A percentile compares a stretch with the other conserved stretches of the same genome.
phyloP scores from a whole-genome alignment of 2,797 vertebrate genomes.

The Enteromius trimaculatus region DNA sequence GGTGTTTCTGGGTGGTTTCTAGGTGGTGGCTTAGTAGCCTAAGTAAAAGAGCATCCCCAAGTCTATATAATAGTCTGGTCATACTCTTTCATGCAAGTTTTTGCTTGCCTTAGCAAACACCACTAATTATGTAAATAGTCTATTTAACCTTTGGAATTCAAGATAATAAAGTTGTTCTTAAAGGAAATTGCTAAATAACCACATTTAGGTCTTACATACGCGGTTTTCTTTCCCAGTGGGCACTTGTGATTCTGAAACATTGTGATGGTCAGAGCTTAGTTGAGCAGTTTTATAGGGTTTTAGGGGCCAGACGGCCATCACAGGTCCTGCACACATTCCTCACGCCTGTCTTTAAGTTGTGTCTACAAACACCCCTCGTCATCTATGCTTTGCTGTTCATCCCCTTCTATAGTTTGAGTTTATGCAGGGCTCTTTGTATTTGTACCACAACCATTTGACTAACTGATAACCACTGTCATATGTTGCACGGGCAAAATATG shows the following conservation, averaged over 20 bases:
- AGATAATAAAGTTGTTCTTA: background rate
- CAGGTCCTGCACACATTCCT: constrained; percentile 48
- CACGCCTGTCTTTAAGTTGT: constrained; percentile 29
- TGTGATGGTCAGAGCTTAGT: background rate
- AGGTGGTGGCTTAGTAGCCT: constrained; percentile 2
- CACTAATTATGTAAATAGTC: background rate
- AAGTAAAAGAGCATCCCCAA: constrained; percentile 1
- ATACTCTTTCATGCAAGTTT: background rate
- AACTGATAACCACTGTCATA: no score
- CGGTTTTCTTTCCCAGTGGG: background rate
- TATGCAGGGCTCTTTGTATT: background rate
- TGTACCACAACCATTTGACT: no score
- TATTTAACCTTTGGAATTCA: background rate
- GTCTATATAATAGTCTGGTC: background rate
- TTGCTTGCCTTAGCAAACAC: background rate
- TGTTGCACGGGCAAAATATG: no score
- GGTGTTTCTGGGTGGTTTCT: constrained; percentile 17
- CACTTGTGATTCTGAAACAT: constrained; percentile 13
- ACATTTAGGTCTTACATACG: background rate
- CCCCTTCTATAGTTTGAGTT: background rate
- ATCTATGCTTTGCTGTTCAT: constrained; percentile 2
- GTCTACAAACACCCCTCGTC: constrained; percentile 51
- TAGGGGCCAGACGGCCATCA: background rate
- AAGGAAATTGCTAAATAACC: background rate
- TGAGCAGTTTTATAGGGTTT: background rate